Evolutionary conservation across 1,140 invertebrate genomes (phyloP), one percentile per base, ranked within the genome.

Genomic region (Lucilia sericata): DNA sequence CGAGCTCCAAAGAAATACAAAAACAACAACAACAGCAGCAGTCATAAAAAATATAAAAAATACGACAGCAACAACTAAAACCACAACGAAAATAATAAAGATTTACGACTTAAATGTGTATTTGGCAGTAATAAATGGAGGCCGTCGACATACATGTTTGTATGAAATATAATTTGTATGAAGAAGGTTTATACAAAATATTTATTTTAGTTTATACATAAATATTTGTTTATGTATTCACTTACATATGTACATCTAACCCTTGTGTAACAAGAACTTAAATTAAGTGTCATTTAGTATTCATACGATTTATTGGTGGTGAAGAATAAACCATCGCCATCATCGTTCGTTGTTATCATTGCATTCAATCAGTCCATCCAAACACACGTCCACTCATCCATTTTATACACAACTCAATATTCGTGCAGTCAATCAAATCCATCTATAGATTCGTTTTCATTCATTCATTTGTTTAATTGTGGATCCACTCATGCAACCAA

Each of bases 81-180:
- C 13, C 5, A 70, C 65, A 70, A 70, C 65, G 9, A 80, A 49
- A 51, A 80, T 49, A 80, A 80, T 49, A 80, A 80, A 49, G 76
- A 80, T 80, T 80, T 80, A 80, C 42, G 42, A 80, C 42, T 49
- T 80, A 49, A 51, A 17, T 70, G 19, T 70, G n/a, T 70, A 21
- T 70, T 70, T 70, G 65, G 9, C 65, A 70, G 19, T 60, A 60
- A 60, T 60, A 60, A 60, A 60, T 60, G 55, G 55, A 60, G 55
- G 55, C 55, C 55, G 55, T 60, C 5, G 42, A 8, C 55, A 60
- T 60, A 60, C 13, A 17, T 60, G 55, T 60, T 60, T 60, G 55
- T 60, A 60, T 60, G 55, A 60, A n/a, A 60, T 60, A 60, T n/a
- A 60, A 17, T n/a, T 60, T 60, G 55, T 7, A 60, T 17, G 13